Evolutionary conservation across 37 sponge, comb jelly and placozoan species (phyloP).

Genomic region (Amphimedon queenslandica): DNA sequence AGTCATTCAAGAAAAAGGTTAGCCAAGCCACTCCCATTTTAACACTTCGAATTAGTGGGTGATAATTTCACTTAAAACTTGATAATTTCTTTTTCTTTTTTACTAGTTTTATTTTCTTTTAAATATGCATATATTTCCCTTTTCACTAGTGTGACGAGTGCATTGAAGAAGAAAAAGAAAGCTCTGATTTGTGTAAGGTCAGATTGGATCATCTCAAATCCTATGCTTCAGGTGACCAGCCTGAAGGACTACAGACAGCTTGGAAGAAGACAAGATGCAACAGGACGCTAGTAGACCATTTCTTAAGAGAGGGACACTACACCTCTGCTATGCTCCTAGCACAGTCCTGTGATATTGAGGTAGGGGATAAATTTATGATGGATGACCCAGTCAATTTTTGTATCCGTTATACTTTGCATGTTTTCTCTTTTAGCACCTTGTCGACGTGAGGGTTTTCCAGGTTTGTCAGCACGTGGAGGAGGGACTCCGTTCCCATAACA

Average conservation of each 20-base stretch:
- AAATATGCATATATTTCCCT: background rate
- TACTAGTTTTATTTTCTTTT: background rate
- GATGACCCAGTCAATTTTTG: background rate
- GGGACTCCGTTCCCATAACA: constrained; percentile 66
- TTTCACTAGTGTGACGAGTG: constrained; percentile 47
- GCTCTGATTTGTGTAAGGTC: constrained; percentile 31
- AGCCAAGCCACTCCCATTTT: too few species aligned
- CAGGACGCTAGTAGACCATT: constrained; percentile 89
- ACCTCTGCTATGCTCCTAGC: constrained; percentile 61
- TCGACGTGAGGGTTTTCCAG: constrained; percentile 84
- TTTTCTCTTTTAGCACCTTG: constrained; percentile 54
- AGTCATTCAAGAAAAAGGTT: constrained; percentile 64
- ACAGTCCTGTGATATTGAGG: constrained; percentile 69
- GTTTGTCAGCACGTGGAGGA: constrained; percentile 83
- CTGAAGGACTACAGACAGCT: constrained; percentile 61
- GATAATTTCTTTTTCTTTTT: background rate
- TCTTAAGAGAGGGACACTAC: constrained; percentile 83
- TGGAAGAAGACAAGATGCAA: constrained; percentile 71
- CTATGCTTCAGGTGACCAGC: constrained; percentile 55
- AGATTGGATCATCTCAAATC: constrained; percentile 62
- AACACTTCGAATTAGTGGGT: too few species aligned
- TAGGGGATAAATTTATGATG: constrained; percentile 4
- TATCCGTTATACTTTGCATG: background rate
- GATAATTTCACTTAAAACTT: too few species aligned
- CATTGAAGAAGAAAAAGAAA: constrained; percentile 48